Base-by-base conservation (phyloP, 35 echinoderm and acorn worm genomes). In the Amphiura filiformis region DNA sequence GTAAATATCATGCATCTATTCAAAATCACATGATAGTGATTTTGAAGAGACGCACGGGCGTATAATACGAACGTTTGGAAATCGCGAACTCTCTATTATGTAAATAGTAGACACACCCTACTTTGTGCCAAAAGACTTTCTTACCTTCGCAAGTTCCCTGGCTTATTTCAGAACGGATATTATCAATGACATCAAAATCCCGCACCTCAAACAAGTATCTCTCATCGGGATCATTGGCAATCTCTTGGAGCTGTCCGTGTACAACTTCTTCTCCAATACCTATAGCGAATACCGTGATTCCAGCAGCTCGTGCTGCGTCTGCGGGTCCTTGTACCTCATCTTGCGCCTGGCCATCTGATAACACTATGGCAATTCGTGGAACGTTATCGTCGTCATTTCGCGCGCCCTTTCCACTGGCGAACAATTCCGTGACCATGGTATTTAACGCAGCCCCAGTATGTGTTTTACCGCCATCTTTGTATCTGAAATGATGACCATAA, bases 211-310 rank as follows among this genome's bases (percentile, higher is more conserved):
- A 84, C 30, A 84, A 30, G 34, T 84, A 84, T 23, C 28, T 56
- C 0, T 84, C 82, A 56, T 84, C 56, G 3, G 82, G 82, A 0
- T 84, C 56, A 35, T 82, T 82, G 40, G 80, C 80, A 4, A 82
- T 82, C 37, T 17, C 36, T 5, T 40, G 17, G 1, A 82, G 82
- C 82, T 84, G 41, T 0, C 20, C 49, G 0, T 57, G 41, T 22
- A 57, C 56, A 17, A 84, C 32, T 15, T 12, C 32, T 1, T 1
- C 0, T 12, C 41, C 56, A 32, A 84, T 56, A 0, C 82, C 82
- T 32, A 84, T 84, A 0, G 82, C 82, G 32, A 57, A 84, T 20
- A 84, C 57, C 1, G 20, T 84, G 28, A 84, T 84, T 1, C 42
- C 82, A 17, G 17, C 47, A 35, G 44, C 0, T 57, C 82, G 1